Conservation (phyloP, 2,888 invertebrate species). For the Drosophila fungiperda region DNA sequence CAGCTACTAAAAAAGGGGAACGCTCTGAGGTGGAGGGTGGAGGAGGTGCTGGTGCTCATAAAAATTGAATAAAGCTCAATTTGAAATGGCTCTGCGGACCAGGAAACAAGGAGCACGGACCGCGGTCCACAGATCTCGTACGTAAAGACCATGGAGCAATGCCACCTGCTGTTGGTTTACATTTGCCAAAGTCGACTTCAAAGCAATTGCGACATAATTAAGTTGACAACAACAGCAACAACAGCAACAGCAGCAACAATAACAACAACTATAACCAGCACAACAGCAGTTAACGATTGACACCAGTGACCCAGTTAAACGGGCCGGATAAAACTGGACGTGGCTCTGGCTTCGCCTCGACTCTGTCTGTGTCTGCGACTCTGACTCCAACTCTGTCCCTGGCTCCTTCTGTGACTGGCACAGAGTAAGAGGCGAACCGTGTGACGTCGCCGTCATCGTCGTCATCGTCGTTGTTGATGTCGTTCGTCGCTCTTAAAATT, state of each 20-base stretch:
- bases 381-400: slow-evolving; percentile 6
- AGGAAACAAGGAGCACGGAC: slow-evolving; percentile 7
- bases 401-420: slow-evolving; percentile 14
- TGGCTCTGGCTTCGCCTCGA: slow-evolving; percentile 5
- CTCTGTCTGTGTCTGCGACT: slow-evolving; percentile 11
- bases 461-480: slow-evolving; percentile 27
- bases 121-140: not conserved
- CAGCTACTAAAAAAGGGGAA: slow-evolving; percentile 67
- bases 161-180: slow-evolving; percentile 63
- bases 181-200: slow-evolving; percentile 76
- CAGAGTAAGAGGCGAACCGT: slow-evolving; percentile 52
- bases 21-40: not conserved
- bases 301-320: slow-evolving; percentile 75
- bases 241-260: slow-evolving; percentile 18
- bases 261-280: slow-evolving; percentile 33
- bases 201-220: slow-evolving; percentile 80
- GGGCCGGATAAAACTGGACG: slow-evolving; percentile 63
- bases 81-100: slow-evolving; percentile 60
- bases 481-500: slow-evolving; percentile 65
- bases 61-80: slow-evolving; percentile 77
- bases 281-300: slow-evolving; percentile 65
- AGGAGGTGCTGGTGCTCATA: slow-evolving; percentile 43
- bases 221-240: slow-evolving; percentile 74
- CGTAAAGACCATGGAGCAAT: slow-evolving; percentile 36
- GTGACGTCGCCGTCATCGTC: slow-evolving; percentile 56